Evolutionary conservation across 2,797 vertebrate genomes (phyloP), one percentile per base, ranked within the genome.

Genomic region (Lutjanus campechanus): DNA sequence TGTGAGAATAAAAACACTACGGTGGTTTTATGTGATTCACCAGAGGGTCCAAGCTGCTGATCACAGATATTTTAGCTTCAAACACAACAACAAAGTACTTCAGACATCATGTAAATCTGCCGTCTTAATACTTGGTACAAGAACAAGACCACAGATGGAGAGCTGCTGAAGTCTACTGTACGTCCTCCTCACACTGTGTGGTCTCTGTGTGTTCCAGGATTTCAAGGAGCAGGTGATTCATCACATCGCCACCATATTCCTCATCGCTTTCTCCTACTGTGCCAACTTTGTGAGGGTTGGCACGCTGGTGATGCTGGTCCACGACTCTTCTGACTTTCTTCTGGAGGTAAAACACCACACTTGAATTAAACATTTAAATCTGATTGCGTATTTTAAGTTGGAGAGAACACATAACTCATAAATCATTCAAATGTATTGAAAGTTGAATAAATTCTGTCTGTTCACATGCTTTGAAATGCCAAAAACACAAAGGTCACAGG

Each of bases 161-260:
- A 72, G 47, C 59, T 84, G 61, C 64, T 86, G 29, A 64, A 11
- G 46, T 41, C 4, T 12, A 22, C 73, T 60, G n/a, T 69, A 53
- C 41, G 4, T 75, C 53, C 49, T 55, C 40, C 53, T 79, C 49
- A 53, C 8, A 49, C 50, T 77, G 25, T 85, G 79, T 86, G 75
- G 67, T 84, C 63, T 82, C 47, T 76, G 47, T 69, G 47, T 73
- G 13, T 87, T 87, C 20, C 88, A 98, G 97, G 97, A 98, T 82
- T 97, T 97, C 55, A 97, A 93, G 83, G 96, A 97, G 84, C 97
- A 98, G 92, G 95, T 97, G 20, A 67, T 95, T 29, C 96, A 98
- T 90, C 97, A 97, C 88, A 92, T 97, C 0, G 92, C 96, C 86
- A 96, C 97, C 69, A 92, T 97, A 85, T 85, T 93, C 73, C 96